Conservation (phyloP, 2,888 invertebrate species). For the Dasysyrphus albostriatus region DNA sequence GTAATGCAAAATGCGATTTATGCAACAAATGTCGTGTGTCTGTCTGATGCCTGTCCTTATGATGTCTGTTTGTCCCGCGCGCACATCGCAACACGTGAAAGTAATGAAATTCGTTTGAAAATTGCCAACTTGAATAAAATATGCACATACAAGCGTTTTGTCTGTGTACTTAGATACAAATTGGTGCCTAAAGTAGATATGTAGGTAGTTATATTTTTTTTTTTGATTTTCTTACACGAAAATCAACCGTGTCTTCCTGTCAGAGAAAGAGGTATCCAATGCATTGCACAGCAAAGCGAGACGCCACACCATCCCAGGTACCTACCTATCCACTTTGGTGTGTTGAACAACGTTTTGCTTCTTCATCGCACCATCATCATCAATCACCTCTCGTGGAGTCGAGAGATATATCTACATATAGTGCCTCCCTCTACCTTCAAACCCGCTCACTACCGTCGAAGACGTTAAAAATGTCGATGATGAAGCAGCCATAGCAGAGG, state of each 20-base stretch:
- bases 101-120: constrained; percentile 69
- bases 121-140: constrained; percentile 43
- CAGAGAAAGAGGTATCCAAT: constrained; percentile 40
- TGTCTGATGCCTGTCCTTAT: constrained; percentile 12
- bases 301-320: constrained; percentile 15
- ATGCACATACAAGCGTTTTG: constrained; percentile 48
- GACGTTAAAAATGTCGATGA: constrained; percentile 38
- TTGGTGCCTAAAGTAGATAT: constrained; percentile 53
- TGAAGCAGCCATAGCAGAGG: constrained; percentile 2
- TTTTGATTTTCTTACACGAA: constrained; percentile 34
- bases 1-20: constrained; percentile 62
- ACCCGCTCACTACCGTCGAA: neutral
- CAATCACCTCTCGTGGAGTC: constrained; percentile 66
- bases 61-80: constrained; percentile 9
- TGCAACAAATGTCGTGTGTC: constrained; percentile 66
- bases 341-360: constrained; percentile 71
- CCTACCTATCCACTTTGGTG: constrained; percentile 41
- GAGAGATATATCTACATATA: constrained; percentile 27
- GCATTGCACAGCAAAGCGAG: constrained; percentile 21
- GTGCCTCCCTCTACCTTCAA: neutral
- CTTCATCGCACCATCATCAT: constrained; percentile 73
- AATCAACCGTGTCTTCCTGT: constrained; percentile 67
- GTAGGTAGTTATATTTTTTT: neutral
- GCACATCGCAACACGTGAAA: constrained; percentile 16
- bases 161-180: constrained; percentile 66